A percentile compares a stretch with the other conserved stretches of the same genome.
These are phyloP conservation scores for Syrrhaptes paradoxus DNA, from an alignment of 2,113 vertebrate species.

Conservation along the genomic window DNA sequence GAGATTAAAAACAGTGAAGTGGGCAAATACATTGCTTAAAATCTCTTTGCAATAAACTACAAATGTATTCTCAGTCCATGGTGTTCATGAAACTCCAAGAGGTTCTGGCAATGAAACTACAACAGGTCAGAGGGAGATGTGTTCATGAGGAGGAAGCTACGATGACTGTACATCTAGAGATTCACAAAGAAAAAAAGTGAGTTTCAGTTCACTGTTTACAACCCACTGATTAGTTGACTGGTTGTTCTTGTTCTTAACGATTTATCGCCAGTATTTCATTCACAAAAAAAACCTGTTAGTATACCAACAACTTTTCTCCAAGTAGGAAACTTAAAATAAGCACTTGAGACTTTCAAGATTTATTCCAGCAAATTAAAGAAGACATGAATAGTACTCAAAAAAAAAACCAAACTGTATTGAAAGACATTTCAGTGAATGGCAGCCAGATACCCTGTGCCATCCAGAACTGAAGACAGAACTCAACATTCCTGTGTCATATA, in stretches of 20 bases:
- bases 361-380: background rate
- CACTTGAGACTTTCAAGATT: background rate
- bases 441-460: background rate
- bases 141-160: background rate
- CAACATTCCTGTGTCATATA: background rate
- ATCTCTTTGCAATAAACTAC: conserved; percentile 31
- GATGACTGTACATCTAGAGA: background rate
- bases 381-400: background rate
- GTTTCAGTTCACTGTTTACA: background rate
- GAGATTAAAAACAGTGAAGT: background rate
- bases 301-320: background rate
- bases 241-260: background rate
- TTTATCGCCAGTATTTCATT: background rate
- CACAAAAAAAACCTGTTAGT: background rate
- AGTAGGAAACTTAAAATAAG: background rate
- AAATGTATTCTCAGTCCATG: background rate
- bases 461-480: background rate
- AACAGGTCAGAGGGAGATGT: background rate
- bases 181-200: background rate
- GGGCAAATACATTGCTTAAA: conserved; percentile 1
- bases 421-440: background rate
- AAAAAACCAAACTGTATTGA: too few relatives aligned
- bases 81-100: background rate
- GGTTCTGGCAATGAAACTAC: conserved; percentile 7
- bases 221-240: background rate